phyloP scores from a whole-genome alignment of 2,888 invertebrate species.

The Leptura quadrifasciata region DNA sequence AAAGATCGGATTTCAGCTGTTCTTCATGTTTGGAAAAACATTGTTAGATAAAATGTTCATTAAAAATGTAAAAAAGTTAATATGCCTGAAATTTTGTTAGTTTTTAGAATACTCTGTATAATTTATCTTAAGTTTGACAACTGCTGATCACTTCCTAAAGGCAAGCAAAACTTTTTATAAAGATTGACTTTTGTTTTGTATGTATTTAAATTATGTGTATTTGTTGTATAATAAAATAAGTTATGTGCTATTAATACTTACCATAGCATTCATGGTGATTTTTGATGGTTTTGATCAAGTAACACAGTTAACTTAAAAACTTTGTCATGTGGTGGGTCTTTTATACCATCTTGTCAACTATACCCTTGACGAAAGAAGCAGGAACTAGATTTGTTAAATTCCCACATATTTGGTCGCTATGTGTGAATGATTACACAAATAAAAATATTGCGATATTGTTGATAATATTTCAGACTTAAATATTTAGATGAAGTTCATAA shows the following conservation, averaged over 20 bases:
- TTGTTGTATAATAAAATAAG: neutral
- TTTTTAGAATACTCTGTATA: too few species aligned
- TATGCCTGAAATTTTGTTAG: too few species aligned
- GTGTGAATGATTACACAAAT: conserved; percentile 8
- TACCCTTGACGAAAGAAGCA: conserved; percentile 15
- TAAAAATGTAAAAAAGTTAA: too few species aligned
- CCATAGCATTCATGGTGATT: conserved; percentile 18
- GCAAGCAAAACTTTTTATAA: too few species aligned
- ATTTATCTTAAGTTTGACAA: too few species aligned
- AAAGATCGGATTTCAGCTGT: too few species aligned
- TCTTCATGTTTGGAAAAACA: too few species aligned
- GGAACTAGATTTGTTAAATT: neutral
- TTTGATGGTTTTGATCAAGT: neutral
- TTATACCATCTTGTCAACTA: conserved; percentile 2
- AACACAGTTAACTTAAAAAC: neutral
- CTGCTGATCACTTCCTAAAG: too few species aligned
- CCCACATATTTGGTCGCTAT: neutral
- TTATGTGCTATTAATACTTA: neutral
- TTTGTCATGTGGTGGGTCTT: neutral
- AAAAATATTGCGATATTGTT: neutral
- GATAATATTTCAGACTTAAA: neutral
- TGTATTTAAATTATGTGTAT: too few species aligned
- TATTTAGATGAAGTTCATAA: neutral
- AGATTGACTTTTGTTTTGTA: too few species aligned
- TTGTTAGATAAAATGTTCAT: too few species aligned